phyloP scores from a whole-genome alignment of 2,797 vertebrate species.

The Urosaurus nigricauda region DNA sequence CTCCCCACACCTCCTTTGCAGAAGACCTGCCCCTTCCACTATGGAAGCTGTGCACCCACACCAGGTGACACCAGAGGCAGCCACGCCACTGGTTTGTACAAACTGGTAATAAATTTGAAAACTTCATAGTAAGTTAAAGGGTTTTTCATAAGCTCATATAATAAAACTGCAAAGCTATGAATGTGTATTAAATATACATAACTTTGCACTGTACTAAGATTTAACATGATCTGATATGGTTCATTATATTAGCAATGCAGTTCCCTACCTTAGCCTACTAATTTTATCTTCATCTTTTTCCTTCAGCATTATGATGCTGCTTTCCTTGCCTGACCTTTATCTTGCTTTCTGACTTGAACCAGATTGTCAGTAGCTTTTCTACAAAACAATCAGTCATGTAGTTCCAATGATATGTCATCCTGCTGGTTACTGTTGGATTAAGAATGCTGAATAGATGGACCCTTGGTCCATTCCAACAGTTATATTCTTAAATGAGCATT shows the following conservation, averaged over 20 bases:
- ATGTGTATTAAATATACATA: background rate
- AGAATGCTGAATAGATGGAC: background rate
- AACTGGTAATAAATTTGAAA: background rate
- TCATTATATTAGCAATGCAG: background rate
- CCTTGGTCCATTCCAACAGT: background rate
- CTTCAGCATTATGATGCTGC: background rate
- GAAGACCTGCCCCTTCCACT: too few species aligned
- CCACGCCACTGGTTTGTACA: too few species aligned
- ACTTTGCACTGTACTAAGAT: background rate
- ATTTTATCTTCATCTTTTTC: background rate
- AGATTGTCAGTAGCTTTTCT: background rate
- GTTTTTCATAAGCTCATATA: background rate
- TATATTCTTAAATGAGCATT: background rate
- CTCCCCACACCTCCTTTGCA: too few species aligned
- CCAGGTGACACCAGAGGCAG: too few species aligned
- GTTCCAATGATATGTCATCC: background rate
- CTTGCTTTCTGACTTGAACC: background rate
- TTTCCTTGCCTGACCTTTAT: conserved; percentile 3
- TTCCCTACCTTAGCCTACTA: background rate
- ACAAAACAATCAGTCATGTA: background rate
- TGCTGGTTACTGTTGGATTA: background rate
- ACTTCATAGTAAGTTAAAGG: background rate
- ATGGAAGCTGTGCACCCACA: too few species aligned
- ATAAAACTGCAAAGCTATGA: background rate
- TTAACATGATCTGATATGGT: background rate